phyloP scores from a whole-genome alignment of 2,888 invertebrate species.

The Notocelia uddmanniana region DNA sequence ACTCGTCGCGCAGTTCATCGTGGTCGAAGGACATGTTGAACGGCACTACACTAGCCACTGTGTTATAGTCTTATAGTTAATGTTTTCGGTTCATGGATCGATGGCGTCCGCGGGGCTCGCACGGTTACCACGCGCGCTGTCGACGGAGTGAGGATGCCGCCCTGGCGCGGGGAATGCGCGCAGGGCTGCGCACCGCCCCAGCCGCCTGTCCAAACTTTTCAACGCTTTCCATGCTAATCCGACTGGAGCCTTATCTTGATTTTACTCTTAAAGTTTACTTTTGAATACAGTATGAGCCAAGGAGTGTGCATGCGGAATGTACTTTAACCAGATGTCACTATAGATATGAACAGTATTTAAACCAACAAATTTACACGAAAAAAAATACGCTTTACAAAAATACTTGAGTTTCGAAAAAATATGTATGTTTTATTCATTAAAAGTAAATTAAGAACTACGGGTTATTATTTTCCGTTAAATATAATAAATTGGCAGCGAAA shows the following conservation, averaged over 20 bases:
- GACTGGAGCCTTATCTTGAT: neutral
- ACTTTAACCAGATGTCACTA: no score
- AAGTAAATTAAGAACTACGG: no score
- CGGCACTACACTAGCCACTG: constrained; percentile 58
- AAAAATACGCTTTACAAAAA: no score
- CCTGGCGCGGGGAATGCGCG: constrained; percentile 52
- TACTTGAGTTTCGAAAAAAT: no score
- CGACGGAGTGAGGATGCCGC: constrained; percentile 58
- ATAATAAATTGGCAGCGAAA: no score
- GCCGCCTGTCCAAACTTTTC: constrained; percentile 9
- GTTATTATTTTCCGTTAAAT: no score
- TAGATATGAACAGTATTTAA: no score
- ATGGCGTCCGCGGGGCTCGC: constrained; percentile 63
- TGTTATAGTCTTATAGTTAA: constrained; percentile 33
- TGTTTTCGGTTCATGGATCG: constrained; percentile 62
- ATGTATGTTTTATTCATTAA: no score
- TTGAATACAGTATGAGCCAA: constrained; percentile 13
- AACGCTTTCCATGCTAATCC: neutral
- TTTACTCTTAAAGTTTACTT: constrained; percentile 15
- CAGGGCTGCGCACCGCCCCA: constrained; percentile 24
- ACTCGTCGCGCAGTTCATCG: constrained; percentile 90
- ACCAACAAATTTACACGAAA: no score
- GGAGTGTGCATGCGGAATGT: no score
- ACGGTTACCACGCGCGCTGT: constrained; percentile 68
- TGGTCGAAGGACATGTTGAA: constrained; percentile 86